Evolutionary conservation across 2,888 invertebrate genomes (phyloP), one percentile per base, ranked within the genome.

Genomic region (Romanomermis culicivorax): DNA sequence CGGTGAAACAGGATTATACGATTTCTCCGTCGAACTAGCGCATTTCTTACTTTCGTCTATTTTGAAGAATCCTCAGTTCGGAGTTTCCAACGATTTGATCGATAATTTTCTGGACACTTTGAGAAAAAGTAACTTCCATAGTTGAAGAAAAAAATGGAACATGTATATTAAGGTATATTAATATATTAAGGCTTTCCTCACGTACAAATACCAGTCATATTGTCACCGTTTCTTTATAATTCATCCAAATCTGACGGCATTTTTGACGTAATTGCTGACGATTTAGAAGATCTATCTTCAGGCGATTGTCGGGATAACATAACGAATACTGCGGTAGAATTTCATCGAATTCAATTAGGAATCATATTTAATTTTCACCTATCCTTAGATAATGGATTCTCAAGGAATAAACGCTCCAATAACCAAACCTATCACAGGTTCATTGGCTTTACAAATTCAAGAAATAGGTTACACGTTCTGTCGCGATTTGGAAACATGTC

Each of bases 401-500:
- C n/a, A n/a, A n/a, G n/a, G n/a, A n/a, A n/a, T n/a, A n/a, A n/a
- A n/a, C n/a, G n/a, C n/a, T n/a, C n/a, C n/a, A n/a, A n/a, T n/a
- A n/a, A n/a, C n/a, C n/a, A n/a, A n/a, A n/a, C n/a, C n/a, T n/a
- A n/a, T n/a, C n/a, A n/a, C n/a, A n/a, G n/a, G n/a, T n/a, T 68
- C 71, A 7, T 60, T 75, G 68, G 82, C 86, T 60, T 89, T 89
- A 68, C 77, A 89, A 66, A 80, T 93, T 65, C 78, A 83, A 69
- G 93, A 95, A 73, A 78, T 91, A 67, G 88, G 93, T 54, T 88
- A 85, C 72, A 76, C 79, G 61, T 88, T 89, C 69, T 91, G 89
- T 55, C 74, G 79, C 54, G 80, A 80, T 25, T 76, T 85, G 49
- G 88, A 89, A 66, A 85, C 85, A 70, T 89, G 88, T 69, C 81